A percentile compares a stretch with the other conserved stretches of the same genome.
These are phyloP conservation scores for Trissoscelio sp. DNA, from an alignment of 2,888 invertebrate genomes.

Conservation along the genomic window DNA sequence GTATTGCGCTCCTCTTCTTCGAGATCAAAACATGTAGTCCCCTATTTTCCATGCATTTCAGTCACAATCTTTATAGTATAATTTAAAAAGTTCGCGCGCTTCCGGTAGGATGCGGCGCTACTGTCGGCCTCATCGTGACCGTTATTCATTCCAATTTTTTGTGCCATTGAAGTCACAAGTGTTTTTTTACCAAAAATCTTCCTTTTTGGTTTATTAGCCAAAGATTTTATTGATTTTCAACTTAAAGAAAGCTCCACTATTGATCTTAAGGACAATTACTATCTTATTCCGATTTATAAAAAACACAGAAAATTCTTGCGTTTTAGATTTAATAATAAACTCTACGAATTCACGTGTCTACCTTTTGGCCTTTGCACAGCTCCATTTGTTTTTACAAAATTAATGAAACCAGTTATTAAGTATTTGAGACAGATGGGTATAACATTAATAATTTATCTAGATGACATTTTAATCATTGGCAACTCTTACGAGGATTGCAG, in stretches of 20 bases:
- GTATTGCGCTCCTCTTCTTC: slow-evolving; percentile 2
- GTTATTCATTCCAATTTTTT: background rate
- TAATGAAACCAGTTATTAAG: background rate
- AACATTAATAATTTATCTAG: background rate
- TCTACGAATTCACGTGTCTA: slow-evolving; percentile 13
- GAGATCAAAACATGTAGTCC: slow-evolving; percentile 1
- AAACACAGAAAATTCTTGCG: slow-evolving; percentile 14
- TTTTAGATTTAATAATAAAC: background rate
- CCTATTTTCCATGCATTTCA: too few species aligned
- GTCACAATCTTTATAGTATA: too few species aligned
- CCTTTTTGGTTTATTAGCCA: too few species aligned
- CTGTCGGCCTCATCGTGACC: too few species aligned
- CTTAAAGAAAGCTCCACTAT: too few species aligned
- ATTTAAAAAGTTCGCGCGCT: too few species aligned
- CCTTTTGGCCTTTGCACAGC: slow-evolving; percentile 1
- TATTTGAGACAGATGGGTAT: background rate
- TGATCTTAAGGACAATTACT: slow-evolving; percentile 22
- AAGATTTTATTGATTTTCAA: too few species aligned
- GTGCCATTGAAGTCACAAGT: too few species aligned
- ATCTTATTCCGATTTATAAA: slow-evolving; percentile 4
- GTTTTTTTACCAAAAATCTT: too few species aligned
- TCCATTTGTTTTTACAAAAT: background rate
- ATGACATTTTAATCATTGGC: background rate
- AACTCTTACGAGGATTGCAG: background rate
- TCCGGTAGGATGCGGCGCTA: too few species aligned